phyloP scores from a whole-genome alignment of 2,113 vertebrate genomes.

The Fulmarus glacialis region DNA sequence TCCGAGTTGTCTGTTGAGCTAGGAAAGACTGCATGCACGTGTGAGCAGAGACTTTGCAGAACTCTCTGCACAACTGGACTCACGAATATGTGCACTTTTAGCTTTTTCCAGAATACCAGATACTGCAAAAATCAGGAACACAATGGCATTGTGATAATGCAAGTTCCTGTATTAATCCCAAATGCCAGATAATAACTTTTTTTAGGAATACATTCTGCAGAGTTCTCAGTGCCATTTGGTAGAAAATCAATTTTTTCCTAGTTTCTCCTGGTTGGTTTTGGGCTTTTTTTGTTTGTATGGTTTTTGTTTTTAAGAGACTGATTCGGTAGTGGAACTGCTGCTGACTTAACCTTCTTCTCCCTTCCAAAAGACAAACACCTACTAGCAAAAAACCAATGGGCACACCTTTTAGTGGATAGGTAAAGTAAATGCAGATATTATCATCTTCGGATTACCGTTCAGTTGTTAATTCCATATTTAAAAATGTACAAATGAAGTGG shows the following conservation, averaged over 20 bases:
- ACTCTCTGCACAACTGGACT: background rate
- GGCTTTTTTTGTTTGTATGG: background rate
- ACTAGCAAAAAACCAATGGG: background rate
- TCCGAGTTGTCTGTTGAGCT: background rate
- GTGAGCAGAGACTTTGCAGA: background rate
- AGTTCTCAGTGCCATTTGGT: background rate
- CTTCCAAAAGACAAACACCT: background rate
- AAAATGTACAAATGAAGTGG: background rate
- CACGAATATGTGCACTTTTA: fast-evolving
- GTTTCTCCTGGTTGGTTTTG: background rate
- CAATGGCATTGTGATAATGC: background rate
- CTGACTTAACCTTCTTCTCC: background rate
- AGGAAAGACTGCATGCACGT: fast-evolving
- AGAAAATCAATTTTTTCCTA: background rate
- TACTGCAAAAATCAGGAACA: background rate
- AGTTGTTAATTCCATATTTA: background rate
- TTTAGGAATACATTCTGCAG: background rate
- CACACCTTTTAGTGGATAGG: background rate
- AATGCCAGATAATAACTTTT: background rate
- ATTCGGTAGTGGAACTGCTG: background rate
- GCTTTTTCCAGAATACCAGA: background rate
- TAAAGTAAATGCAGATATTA: background rate
- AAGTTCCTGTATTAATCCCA: background rate
- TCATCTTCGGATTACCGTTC: fast-evolving
- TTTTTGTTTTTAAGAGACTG: background rate